These are phyloP conservation scores for Gymnocypris eckloni DNA, from an alignment of 2,797 vertebrate species.

Conservation along the genomic window DNA sequence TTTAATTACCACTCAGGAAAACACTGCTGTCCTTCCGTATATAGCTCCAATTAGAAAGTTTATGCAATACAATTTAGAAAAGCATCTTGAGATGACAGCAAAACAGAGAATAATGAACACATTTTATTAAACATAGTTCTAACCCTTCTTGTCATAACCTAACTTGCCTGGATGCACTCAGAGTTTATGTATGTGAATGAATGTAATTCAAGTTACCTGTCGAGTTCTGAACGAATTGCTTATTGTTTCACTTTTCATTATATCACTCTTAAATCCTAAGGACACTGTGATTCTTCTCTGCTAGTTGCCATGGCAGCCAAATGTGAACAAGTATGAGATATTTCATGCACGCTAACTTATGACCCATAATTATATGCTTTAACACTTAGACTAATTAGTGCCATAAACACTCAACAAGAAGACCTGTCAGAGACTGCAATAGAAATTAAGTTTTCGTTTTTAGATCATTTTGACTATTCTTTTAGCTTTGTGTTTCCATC, in stretches of 20 bases:
- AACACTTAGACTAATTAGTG: conserved; percentile 34
- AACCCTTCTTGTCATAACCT: not conserved
- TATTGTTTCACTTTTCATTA: conserved; percentile 25
- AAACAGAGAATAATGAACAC: not conserved
- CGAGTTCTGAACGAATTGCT: not conserved
- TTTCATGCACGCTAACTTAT: conserved; percentile 28
- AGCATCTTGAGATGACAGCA: not conserved
- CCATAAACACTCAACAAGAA: conserved; percentile 23
- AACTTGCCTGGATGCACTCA: not conserved
- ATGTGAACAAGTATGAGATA: conserved; percentile 33
- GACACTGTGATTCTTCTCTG: conserved; percentile 17
- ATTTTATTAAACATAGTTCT: not conserved
- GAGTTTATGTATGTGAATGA: not conserved
- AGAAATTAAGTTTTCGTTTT: not conserved
- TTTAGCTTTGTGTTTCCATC: not conserved
- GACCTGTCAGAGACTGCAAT: conserved; percentile 3
- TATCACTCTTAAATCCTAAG: conserved; percentile 17
- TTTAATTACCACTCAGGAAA: conserved; percentile 16
- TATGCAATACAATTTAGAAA: not conserved
- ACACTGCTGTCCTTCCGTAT: not conserved
- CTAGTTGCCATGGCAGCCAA: conserved; percentile 39
- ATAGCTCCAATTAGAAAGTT: not conserved
- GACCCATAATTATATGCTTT: conserved; percentile 39
- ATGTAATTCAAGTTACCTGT: not conserved
- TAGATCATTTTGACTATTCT: not conserved